Evolutionary conservation across 2,888 invertebrate genomes (phyloP).

Genomic region (Thereva unica): DNA sequence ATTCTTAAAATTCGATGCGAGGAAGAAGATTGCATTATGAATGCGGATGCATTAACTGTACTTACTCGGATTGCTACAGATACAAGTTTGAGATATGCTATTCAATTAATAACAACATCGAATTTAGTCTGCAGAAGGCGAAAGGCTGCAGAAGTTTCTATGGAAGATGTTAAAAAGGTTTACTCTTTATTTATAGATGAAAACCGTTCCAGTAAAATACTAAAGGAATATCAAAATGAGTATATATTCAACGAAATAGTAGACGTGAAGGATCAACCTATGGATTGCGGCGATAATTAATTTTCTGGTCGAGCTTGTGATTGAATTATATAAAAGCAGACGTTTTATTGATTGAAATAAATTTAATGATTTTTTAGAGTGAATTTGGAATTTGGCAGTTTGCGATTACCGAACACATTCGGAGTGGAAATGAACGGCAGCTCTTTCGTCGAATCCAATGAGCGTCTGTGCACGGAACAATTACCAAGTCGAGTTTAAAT

Average conservation of each 20-base stretch:
- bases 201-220: slow-evolving; percentile 87
- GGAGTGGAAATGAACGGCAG: too few relatives aligned
- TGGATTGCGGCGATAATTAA: slow-evolving; percentile 50
- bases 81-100: slow-evolving; percentile 93
- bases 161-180: slow-evolving; percentile 93
- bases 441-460: too few relatives aligned
- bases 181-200: slow-evolving; percentile 95
- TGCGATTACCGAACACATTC: too few relatives aligned
- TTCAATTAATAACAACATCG: slow-evolving; percentile 95
- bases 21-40: slow-evolving; percentile 97
- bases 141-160: slow-evolving; percentile 80
- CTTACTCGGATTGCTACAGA: slow-evolving; percentile 91
- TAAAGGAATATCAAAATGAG: slow-evolving; percentile 94
- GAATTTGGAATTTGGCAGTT: too few relatives aligned
- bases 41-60: slow-evolving; percentile 85
- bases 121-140: slow-evolving; percentile 90
- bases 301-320: background rate
- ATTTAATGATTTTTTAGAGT: too few relatives aligned
- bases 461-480: too few relatives aligned
- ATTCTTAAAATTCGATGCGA: slow-evolving; percentile 94
- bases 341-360: too few relatives aligned
- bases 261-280: slow-evolving; percentile 51
- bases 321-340: too few relatives aligned
- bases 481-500: too few relatives aligned
- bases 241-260: slow-evolving; percentile 83